Base-by-base conservation (phyloP, 2,113 vertebrate genomes). In the Heterotilapia buettikoferi region DNA sequence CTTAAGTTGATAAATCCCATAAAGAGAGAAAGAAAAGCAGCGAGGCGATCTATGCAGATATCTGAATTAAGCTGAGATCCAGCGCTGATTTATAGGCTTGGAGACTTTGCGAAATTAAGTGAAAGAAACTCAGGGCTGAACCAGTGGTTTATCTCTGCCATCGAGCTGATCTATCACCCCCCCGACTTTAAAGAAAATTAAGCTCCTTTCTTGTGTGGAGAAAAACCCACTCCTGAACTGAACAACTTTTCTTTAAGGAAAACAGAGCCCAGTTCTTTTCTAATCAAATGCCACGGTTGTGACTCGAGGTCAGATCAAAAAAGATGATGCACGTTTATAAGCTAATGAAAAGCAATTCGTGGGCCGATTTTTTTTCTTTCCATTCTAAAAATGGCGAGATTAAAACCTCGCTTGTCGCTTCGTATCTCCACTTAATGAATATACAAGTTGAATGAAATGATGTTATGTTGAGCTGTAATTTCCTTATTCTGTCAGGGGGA, bases 141-240 rank as follows among this genome's bases (percentile, higher is more conserved):
- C 82, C 83, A 59, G 80, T 43, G 92, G 91, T 95, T 95, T 94
- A 94, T 96, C 94, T 95, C 82, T 89, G 86, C 92, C 93, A 93
- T 91, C 61, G 18, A 21, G 91, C 92, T 90, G 90, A 94, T 89
- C 89, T 90, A 86, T 89, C 86, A 50, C 84, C 63, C 31, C 6
- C 4, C 63, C 38, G 52, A 92, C 89, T 91, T 93, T 91, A 78
- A 80, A 82, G 78, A 85, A 68, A 94, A 95, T 93, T 63, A 92
- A 90, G 83, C 47, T 89, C 54, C 78, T 81, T 84, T 86, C 78
- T 83, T 9, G 52, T 40, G 31, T 26, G 33, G 16, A 5, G 29
- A 80, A 76, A 87, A 85, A 38, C 24, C 16, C 24, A 13, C 66
- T 85, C 76, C 14, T 81, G 52, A 89, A 90, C 79, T 10, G 9